A percentile compares a stretch with the other conserved stretches of the same genome.
Evolutionary conservation across 2,113 vertebrate species (phyloP).

Genomic region (Etia nguti): DNA sequence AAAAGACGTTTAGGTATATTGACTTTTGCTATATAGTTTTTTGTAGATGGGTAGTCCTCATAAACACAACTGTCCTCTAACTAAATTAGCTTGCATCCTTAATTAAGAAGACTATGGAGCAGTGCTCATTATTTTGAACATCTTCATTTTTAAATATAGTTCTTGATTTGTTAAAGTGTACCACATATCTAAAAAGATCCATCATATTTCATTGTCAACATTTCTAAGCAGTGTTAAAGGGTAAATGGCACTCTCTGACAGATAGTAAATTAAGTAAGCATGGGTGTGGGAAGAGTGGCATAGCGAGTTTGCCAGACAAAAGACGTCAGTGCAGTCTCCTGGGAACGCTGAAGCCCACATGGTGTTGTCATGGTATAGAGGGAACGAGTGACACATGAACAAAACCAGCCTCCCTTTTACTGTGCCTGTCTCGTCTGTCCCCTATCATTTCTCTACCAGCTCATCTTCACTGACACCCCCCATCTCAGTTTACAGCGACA

Average conservation of each 20-base stretch:
- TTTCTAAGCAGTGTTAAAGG: not conserved
- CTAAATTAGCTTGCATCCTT: not conserved
- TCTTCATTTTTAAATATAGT: not conserved
- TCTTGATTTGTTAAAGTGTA: not conserved
- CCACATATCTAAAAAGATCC: not conserved
- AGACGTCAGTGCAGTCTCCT: slow-evolving; percentile 48
- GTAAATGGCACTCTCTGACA: not conserved
- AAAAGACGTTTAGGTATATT: not conserved
- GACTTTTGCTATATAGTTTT: not conserved
- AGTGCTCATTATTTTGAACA: not conserved
- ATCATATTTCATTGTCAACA: not conserved
- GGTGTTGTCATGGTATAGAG: slow-evolving; percentile 65
- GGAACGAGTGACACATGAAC: slow-evolving; percentile 61
- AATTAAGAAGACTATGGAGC: not conserved
- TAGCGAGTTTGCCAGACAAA: slow-evolving; percentile 30
- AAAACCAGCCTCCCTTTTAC: slow-evolving; percentile 37
- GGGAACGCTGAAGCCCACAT: slow-evolving; percentile 60
- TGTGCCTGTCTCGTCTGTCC: slow-evolving; percentile 55
- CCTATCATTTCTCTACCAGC: slow-evolving; percentile 53
- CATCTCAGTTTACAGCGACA: slow-evolving; percentile 18
- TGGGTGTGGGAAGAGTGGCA: not conserved
- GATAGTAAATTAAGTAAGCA: slow-evolving; percentile 17
- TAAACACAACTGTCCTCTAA: not conserved
- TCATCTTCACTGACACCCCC: slow-evolving; percentile 37
- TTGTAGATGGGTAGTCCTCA: not conserved